Conservation (phyloP, 2,888 invertebrate species). For the Melanotus villosus region DNA sequence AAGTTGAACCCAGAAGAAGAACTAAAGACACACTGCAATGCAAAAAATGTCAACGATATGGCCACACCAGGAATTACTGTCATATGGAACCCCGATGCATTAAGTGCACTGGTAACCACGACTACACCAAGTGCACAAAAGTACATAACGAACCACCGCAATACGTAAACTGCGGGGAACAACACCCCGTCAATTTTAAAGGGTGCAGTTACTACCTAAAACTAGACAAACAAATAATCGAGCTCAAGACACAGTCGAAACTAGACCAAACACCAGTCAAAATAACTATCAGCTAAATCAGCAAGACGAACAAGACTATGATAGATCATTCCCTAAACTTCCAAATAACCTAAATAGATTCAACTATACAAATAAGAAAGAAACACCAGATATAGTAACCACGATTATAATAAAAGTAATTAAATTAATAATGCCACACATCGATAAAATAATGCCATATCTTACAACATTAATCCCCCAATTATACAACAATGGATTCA, state of each 20-base stretch:
- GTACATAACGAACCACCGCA: neutral
- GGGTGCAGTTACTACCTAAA: constrained; percentile 1
- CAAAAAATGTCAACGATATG: constrained; percentile 21
- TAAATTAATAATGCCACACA: no score
- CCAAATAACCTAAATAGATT: neutral
- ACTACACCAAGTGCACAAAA: constrained; percentile 13
- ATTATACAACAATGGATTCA: no score
- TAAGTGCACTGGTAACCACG: constrained; percentile 22
- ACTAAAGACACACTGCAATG: constrained; percentile 14
- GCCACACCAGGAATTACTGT: constrained; percentile 21
- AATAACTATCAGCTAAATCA: neutral
- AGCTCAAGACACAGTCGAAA: neutral
- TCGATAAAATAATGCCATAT: no score
- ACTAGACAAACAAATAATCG: neutral
- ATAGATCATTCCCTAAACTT: neutral
- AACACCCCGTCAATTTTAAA: constrained; percentile 1
- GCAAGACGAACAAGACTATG: neutral
- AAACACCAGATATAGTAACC: neutral
- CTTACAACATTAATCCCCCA: no score
- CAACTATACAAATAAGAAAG: neutral
- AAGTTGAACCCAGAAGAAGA: constrained; percentile 4
- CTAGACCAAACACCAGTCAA: constrained; percentile 1
- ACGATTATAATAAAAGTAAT: no score
- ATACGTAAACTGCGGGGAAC: constrained; percentile 28
- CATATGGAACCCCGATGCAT: constrained; percentile 18